Evolutionary conservation across 1,140 invertebrate species (phyloP), one percentile per base, ranked within the genome.

Genomic region (Hyles vespertilio): DNA sequence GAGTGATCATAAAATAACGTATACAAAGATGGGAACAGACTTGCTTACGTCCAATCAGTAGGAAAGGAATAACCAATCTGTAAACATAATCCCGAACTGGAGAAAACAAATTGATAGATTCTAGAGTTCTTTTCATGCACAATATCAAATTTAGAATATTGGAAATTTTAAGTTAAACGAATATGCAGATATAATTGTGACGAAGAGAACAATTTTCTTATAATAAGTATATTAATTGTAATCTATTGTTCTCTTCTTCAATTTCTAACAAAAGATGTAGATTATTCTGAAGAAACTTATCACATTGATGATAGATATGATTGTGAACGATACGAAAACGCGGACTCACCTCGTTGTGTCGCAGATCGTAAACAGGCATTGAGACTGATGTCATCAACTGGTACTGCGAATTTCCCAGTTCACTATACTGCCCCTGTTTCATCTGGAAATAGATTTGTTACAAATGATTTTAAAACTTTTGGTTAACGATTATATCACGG

Each of bases 341-440:
- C 11, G 50, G 59, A 91, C 93, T 92, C 91, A 95, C 94, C 89
- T 94, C 93, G 79, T 94, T 94, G 65, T 93, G 91, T 8, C 94
- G 92, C 71, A 92, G 91, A 89, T 98, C 96, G 84, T 95, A 98
- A 32, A 98, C 96, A 5, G 97, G 97, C 90, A 96, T 94, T 59
- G 96, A 95, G 11, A 98, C 95, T 40, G 97, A 97, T 7, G 96
- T 97, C 94, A 97, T 95, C 71, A 97, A 92, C 67, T 93, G 91
- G 79, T 95, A 95, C 61, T 91, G 89, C 59, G 91, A 80, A 60
- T 87, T 84, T 58, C 84, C 89, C 32, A 91, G 77, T 65, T 92
- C 91, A 48, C 87, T 87, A 34, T 91, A 91, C 69, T 93, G 91
- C 61, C 93, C 91, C 82, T 92, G 91, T 68, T 91, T 90, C 84